These are phyloP conservation scores for Bryconaethiops microstoma DNA, from an alignment of 2,797 vertebrate genomes.

Conservation along the genomic window DNA sequence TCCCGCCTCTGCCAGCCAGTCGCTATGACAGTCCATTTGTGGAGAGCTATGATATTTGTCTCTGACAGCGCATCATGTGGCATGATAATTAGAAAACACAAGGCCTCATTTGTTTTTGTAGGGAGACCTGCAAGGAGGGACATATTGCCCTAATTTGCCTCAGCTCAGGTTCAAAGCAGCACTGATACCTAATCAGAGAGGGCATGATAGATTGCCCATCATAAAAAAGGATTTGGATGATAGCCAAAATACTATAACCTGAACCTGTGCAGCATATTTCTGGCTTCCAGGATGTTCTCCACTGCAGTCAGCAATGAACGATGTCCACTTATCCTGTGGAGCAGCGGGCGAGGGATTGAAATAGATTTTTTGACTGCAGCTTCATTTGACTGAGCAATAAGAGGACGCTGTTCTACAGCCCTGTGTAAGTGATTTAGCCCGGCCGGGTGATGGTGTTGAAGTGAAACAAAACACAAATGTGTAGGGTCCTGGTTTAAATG, in stretches of 20 bases:
- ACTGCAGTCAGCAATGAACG: conserved; percentile 69
- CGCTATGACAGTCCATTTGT: conserved; percentile 78
- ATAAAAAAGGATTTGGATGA: conserved; percentile 58
- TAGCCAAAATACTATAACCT: conserved; percentile 52
- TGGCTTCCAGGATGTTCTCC: conserved; percentile 56
- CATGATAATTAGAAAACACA: conserved; percentile 79
- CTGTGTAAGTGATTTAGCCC: conserved; percentile 74
- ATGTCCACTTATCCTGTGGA: conserved; percentile 69
- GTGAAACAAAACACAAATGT: conserved; percentile 54
- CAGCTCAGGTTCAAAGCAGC: conserved; percentile 26
- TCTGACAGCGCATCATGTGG: conserved; percentile 58
- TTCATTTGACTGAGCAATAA: conserved; percentile 74
- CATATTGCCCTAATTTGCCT: conserved; percentile 40
- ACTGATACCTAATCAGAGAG: conserved; percentile 39
- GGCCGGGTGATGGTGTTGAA: conserved; percentile 70
- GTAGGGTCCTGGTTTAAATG: conserved; percentile 34
- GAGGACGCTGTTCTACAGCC: conserved; percentile 68
- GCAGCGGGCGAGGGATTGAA: conserved; percentile 70
- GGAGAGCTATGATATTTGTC: conserved; percentile 73
- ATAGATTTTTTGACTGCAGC: conserved; percentile 73
- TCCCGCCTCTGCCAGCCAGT: conserved; percentile 73
- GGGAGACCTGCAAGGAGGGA: conserved; percentile 54
- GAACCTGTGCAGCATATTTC: conserved; percentile 52
- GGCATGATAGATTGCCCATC: conserved; percentile 46
- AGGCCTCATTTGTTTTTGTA: conserved; percentile 78